These are phyloP conservation scores for Hormaphis cornu DNA, from an alignment of 1,140 invertebrate genomes.

Conservation along the genomic window DNA sequence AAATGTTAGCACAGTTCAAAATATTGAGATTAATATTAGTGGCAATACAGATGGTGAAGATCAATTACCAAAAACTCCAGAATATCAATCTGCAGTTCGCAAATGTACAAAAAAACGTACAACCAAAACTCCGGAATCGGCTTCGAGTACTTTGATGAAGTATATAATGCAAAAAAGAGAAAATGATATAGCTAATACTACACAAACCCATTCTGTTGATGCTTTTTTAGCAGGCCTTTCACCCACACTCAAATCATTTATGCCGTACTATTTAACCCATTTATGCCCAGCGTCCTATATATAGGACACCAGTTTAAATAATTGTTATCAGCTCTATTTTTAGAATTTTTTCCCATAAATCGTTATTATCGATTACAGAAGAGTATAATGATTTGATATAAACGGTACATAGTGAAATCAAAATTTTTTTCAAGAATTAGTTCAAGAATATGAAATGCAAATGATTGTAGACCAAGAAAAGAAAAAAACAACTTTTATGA, in stretches of 20 bases:
- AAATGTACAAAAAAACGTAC: neutral
- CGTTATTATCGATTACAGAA: no score
- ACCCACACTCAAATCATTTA: slow-evolving; percentile 3
- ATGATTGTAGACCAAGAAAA: neutral
- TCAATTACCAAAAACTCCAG: neutral
- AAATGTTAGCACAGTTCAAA: slow-evolving; percentile 5
- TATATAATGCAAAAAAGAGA: slow-evolving; percentile 4
- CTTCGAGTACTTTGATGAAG: neutral
- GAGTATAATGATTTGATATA: no score
- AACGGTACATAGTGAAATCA: slow-evolving; percentile 8
- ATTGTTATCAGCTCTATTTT: no score
- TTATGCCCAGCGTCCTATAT: no score
- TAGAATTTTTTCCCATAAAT: no score
- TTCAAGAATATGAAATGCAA: slow-evolving; percentile 16
- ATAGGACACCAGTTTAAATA: no score
- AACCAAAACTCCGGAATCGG: neutral
- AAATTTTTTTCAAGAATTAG: neutral
- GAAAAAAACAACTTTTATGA: slow-evolving; percentile 15
- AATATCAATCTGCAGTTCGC: neutral
- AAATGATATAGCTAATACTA: neutral
- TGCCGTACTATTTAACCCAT: slow-evolving; percentile 8
- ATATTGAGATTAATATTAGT: neutral
- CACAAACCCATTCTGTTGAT: neutral
- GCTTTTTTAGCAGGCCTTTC: neutral
- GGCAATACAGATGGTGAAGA: neutral